phyloP scores from a whole-genome alignment of 2,888 invertebrate genomes.

The Drosophila infuscata region DNA sequence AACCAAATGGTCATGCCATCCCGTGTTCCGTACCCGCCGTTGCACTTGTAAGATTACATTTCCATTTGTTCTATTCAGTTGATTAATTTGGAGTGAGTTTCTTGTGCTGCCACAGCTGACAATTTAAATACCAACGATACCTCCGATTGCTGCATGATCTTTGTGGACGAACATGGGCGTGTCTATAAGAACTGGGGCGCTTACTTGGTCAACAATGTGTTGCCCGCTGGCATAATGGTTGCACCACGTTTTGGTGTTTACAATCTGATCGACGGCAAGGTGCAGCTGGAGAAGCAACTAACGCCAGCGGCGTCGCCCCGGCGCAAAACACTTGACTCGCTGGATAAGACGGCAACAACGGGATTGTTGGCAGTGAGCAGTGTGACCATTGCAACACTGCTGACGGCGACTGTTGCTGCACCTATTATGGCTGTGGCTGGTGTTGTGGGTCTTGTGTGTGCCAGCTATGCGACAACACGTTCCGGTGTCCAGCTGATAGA shows the following conservation, averaged over 20 bases:
- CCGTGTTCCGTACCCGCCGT: conserved; percentile 81
- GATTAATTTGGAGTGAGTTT: background rate
- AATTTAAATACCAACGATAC: conserved; percentile 54
- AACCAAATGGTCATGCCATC: conserved; percentile 73
- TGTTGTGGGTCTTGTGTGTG: conserved; percentile 61
- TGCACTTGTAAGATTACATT: conserved; percentile 74
- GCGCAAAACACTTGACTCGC: conserved; percentile 33
- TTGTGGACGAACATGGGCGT: conserved; percentile 83
- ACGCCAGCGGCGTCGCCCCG: conserved; percentile 71
- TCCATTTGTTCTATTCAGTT: background rate
- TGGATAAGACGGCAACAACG: conserved; percentile 63
- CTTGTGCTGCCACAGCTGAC: conserved; percentile 23
- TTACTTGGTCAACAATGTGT: conserved; percentile 84
- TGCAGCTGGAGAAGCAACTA: conserved; percentile 63
- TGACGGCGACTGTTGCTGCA: conserved; percentile 63
- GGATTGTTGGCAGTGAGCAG: conserved; percentile 66
- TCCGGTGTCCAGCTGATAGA: conserved; percentile 70
- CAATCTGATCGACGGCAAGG: conserved; percentile 45
- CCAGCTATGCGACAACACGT: conserved; percentile 71
- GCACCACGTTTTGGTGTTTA: conserved; percentile 85
- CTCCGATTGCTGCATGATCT: conserved; percentile 81
- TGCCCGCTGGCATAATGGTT: conserved; percentile 85
- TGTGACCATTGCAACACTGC: conserved; percentile 60
- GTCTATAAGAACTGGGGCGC: conserved; percentile 85
- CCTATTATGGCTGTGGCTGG: conserved; percentile 69